Base-by-base conservation (phyloP, 2,113 vertebrate species). In the Solea senegalensis region DNA sequence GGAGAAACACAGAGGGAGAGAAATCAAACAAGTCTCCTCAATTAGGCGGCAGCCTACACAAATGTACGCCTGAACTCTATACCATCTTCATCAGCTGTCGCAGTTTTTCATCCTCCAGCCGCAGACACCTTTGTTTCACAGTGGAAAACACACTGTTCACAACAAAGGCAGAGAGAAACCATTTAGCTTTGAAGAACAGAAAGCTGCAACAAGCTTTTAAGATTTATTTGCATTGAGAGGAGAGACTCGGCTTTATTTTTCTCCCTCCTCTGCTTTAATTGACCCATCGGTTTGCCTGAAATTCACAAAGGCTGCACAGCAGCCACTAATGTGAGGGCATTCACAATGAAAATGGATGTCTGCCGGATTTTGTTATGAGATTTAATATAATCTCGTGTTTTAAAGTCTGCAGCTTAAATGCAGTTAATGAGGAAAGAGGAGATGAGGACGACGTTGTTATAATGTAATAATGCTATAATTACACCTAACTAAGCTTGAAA, bases 1-100 rank as follows among this genome's bases (percentile, higher is more conserved):
- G 41, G 52, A 81, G 74, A 62, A 69, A 63, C 57, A 54, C 71
- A 46, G 82, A 82, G 71, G 80, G 76, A 83, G 80, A 76, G 45
- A 69, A 89, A 88, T 91, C 89, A 89, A 90, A 91, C 87, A 84
- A 84, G 21, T 86, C 86, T 78, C 80, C 72, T 86, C 86, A 88
- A 86, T 91, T 90, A 90, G 85, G 84, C 85, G 83, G 84, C 85
- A 71, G 90, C 88, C 85, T 82, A 89, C 86, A 81, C 85, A 75
- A 65, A 66, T 74, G 76, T 15, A 15, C 83, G 83, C 72, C 73
- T 82, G 83, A 91, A 89, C 87, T 81, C 76, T 53, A 62, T 55
- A 78, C 77, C 83, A 60, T 87, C 85, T 88, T 82, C 88, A 87
- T 91, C 86, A 76, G 83, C 45, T 79, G 85, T 82, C 87, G 76